Evolutionary conservation across 2,797 vertebrate species (phyloP), one percentile per base, ranked within the genome.

Genomic region (Hoplostethus atlanticus): DNA sequence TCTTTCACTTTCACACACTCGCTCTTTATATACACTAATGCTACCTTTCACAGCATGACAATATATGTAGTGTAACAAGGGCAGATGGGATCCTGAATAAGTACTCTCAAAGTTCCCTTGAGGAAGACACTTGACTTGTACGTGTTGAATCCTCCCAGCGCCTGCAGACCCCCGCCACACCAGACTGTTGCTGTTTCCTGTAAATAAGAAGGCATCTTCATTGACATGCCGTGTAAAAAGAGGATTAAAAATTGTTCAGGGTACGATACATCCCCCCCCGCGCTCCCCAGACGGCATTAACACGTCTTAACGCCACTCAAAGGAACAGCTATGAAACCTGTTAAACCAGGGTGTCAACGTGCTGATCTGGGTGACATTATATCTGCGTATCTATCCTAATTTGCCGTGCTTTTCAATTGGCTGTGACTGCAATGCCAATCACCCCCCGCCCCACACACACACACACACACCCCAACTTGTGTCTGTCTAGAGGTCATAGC

Each of bases 401-500:
- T 68, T 70, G 57, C 47, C 11, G 2, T 57, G 21, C 56, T 47
- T 1, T 46, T 75, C 71, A 21, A 71, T 48, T 59, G 63, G 68
- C 80, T 53, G 73, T 31, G 38, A 25, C 64, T 2, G 8, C 59
- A 3, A 71, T 17, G 56, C 61, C 47, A 34, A 54, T 60, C 17
- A 6, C 17, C 73, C 17, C 13, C 46, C 5, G 28, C 59, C 59
- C 1, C 67, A 62, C 13, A 46, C 5, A 31, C 59, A 28, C 67
- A 62, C 13, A 46, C 5, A 31, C 59, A 28, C 67, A 62, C 34
- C 51, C 47, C 64, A 47, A 52, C 70, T 64, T 44, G 40, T 71
- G 62, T 81, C 65, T 84, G 71, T 83, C 61, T 71, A 75, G 76
- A 77, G 68, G 80, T 85, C 61, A 69, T 42, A 72, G 64, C 80